Base-by-base conservation (phyloP, 1,140 invertebrate species). In the Drosophila lacteicornis region DNA sequence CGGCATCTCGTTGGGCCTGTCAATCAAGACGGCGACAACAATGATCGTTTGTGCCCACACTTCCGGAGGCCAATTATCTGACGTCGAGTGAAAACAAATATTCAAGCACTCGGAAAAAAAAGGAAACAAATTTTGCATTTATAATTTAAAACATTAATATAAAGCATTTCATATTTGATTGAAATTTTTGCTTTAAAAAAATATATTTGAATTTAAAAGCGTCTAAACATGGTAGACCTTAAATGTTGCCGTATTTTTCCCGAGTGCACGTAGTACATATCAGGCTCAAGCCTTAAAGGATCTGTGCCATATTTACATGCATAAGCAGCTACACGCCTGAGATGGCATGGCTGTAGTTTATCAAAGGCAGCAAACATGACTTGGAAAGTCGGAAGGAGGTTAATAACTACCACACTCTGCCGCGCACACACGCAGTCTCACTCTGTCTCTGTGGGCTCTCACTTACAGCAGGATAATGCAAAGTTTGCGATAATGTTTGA, bases 321-420 rank as follows among this genome's bases (percentile, higher is more conserved):
- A 75, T 55, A 88, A 76, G 69, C 50, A 71, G 79, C 69, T 82
- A 53, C 59, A 68, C 47, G 75, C 49, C 65, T 17, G n/a, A 71
- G 38, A 43, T 50, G 69, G 43, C 36, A 43, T 50, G 69, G 43
- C 36, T 80, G 36, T 62, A 63, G 80, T 62, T 85, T 51, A 69
- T 63, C 75, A 70, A 65, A 36, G 67, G 57, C 25, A 46, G 56
- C 49, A 69, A 60, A 46, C 30, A 27, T 45, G 51, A 59, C 51
- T 53, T n/a, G 22, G 36, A 79, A 70, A 70, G 51, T 45, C 46
- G 38, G 38, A 83, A 75, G 62, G 63, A 80, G 83, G 75, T 80
- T 86, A 80, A 87, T 87, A 86, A 83, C 76, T 57, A 63, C 50
- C 56, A 68, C 38, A 67, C 62, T 17, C 56, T 45, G 53, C 43